Evolutionary conservation across 2,888 invertebrate species (phyloP).

Genomic region (Iphiclides podalirius): DNA sequence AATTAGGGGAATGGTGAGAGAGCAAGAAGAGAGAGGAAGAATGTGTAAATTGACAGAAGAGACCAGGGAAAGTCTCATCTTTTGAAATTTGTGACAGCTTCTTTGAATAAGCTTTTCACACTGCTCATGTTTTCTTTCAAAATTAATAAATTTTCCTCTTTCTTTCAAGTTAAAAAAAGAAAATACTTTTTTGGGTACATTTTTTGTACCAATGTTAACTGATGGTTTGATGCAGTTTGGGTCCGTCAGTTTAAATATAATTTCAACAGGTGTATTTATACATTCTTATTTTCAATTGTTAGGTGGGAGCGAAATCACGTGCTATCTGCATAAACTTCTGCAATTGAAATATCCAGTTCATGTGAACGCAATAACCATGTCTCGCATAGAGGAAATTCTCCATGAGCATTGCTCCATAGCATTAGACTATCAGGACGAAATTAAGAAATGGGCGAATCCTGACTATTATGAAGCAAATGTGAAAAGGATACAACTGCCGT

Average conservation of each 20-base stretch:
- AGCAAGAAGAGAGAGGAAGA: constrained; percentile 1
- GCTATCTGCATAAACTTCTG: constrained; percentile 91
- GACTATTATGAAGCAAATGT: constrained; percentile 92
- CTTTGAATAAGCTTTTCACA: too few relatives aligned
- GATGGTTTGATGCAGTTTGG: too few relatives aligned
- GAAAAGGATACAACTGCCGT: constrained; percentile 92
- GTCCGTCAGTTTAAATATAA: too few relatives aligned
- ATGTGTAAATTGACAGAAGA: constrained; percentile 4
- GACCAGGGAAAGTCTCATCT: too few relatives aligned
- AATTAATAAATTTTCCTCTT: too few relatives aligned
- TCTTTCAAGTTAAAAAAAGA: too few relatives aligned
- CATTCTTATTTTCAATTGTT: too few relatives aligned
- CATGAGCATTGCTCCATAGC: constrained; percentile 90
- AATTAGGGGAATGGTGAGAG: neutral
- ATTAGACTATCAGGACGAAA: constrained; percentile 87
- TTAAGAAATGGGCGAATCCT: constrained; percentile 88
- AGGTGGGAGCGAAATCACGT: constrained; percentile 90
- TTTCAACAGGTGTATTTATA: too few relatives aligned
- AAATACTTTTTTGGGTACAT: too few relatives aligned
- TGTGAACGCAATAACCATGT: constrained; percentile 91
- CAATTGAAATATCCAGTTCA: constrained; percentile 97
- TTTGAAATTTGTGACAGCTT: too few relatives aligned
- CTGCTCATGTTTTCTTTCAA: too few relatives aligned
- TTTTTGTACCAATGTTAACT: too few relatives aligned
- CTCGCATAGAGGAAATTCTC: constrained; percentile 92